These are phyloP conservation scores for Sabatieria punctata DNA, from an alignment of 2,888 invertebrate genomes.

Conservation along the genomic window DNA sequence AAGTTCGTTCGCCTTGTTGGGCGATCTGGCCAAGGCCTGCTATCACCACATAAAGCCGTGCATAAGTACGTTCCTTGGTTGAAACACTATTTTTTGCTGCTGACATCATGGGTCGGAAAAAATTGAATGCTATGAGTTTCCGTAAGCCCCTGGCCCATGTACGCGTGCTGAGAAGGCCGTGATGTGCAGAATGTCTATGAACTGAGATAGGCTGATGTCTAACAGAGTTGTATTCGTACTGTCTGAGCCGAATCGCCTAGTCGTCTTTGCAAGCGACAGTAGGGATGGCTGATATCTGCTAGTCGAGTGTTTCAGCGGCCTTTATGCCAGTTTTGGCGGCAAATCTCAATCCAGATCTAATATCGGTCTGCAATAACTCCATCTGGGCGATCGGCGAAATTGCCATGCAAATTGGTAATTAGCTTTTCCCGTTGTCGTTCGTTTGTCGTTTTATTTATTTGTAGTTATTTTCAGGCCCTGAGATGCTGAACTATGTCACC, in stretches of 20 bases:
- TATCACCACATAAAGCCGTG: conserved; percentile 88
- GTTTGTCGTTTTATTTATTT: not conserved
- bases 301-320: conserved; percentile 52
- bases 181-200: no score
- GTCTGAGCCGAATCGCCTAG: no score
- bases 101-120: no score
- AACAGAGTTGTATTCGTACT: no score
- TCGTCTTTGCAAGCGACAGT: no score
- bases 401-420: conserved; percentile 74
- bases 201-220: no score
- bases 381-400: conserved; percentile 99
- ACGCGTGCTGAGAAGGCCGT: no score
- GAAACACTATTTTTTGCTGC: no score
- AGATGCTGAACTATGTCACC: conserved; percentile 77
- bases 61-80: conserved; percentile 46
- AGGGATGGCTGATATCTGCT: no score
- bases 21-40: conserved; percentile 94
- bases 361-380: conserved; percentile 88
- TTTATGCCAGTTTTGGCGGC: conserved; percentile 87
- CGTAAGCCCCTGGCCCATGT: not conserved
- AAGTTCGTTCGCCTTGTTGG: conserved; percentile 89
- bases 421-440: not conserved
- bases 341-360: conserved; percentile 88
- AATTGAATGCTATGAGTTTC: not conserved
- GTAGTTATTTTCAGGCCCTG: conserved; percentile 49